Evolutionary conservation across 2,888 invertebrate species (phyloP), one percentile per base, ranked within the genome.

Genomic region (Ametastegia equiseti): DNA sequence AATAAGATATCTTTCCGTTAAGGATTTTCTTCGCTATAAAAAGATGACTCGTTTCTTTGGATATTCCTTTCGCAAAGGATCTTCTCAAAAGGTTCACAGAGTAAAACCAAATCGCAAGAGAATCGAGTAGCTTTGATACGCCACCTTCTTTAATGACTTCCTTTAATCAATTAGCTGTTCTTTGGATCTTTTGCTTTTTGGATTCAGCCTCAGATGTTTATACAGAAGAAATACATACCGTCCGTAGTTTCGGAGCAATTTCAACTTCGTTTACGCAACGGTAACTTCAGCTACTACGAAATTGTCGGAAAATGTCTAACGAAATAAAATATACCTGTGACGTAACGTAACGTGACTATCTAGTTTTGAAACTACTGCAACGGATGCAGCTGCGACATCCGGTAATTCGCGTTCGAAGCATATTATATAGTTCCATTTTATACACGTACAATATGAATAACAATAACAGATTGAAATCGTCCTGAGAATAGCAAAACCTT

Each of bases 121-220:
- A 71, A 47, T 67, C 39, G 60, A 2, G n/a, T n/a, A n/a, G 45
- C 39, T 45, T 71, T 23, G 71, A 42, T 45, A 30, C 60, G 42
- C 27, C 71, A 47, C 54, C 54, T 75, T 19, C 75, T 33, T 19
- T 75, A 75, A 75, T 50, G 50, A 75, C 50, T 50, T 33, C 19
- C 50, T 54, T 45, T 36, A 54, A 75, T 75, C 75, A 54, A 54
- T 71, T 71, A 71, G 45, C 71, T 23, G 13, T 47, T 71, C 71
- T 71, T 47, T 47, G 23, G 42, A 71, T 47, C 23, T 47, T 71
- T 71, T 42, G 19, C 19, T 15, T 47, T n/a, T 9, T 27, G 47
- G 23, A 27, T 30, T 75, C 54, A 4, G 23, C 27, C 15, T 11
- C 30, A 11, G 13, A 13, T 6, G 45, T 42, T 27, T 23, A 27